Evolutionary conservation across 1,140 invertebrate species (phyloP).

Genomic region (Uloborus diversus): DNA sequence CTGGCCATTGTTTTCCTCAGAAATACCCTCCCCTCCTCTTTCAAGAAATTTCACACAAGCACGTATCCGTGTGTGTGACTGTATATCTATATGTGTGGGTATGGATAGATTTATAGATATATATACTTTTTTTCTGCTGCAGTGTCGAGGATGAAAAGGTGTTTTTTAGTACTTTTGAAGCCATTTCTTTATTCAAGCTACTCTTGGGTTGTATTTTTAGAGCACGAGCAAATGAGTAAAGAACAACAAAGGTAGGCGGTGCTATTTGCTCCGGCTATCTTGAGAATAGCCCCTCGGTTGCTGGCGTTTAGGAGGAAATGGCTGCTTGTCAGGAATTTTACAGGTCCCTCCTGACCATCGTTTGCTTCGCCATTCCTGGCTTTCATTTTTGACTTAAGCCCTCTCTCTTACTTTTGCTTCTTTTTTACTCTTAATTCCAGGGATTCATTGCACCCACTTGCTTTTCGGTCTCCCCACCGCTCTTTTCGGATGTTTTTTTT

Average conservation of each 20-base stretch:
- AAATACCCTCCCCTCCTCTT: constrained; percentile 3
- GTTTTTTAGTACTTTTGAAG: constrained; percentile 29
- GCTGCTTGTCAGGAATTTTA: constrained; percentile 46
- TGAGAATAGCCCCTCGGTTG: constrained; percentile 31
- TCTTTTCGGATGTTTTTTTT: too few relatives aligned
- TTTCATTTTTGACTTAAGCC: constrained; percentile 18
- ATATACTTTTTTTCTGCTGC: constrained; percentile 32
- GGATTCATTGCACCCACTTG: not conserved
- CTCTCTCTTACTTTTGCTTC: constrained; percentile 11
- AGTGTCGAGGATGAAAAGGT: constrained; percentile 38
- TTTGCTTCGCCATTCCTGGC: not conserved
- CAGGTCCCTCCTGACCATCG: constrained; percentile 35
- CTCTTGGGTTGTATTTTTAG: constrained; percentile 54
- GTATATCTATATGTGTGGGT: too few relatives aligned
- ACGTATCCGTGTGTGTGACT: too few relatives aligned
- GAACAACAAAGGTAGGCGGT: constrained; percentile 43
- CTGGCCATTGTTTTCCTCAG: constrained; percentile 36
- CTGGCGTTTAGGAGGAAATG: constrained; percentile 55
- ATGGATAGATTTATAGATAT: too few relatives aligned
- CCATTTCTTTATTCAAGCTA: constrained; percentile 46
- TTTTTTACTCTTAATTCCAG: constrained; percentile 5
- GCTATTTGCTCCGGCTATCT: constrained; percentile 22
- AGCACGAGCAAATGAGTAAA: constrained; percentile 38
- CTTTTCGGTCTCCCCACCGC: not conserved
- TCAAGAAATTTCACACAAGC: constrained; percentile 14